A percentile compares a stretch with the other conserved stretches of the same genome.
phyloP scores from a whole-genome alignment of 2,113 vertebrate species.

The Dendrocopos noguchii region DNA sequence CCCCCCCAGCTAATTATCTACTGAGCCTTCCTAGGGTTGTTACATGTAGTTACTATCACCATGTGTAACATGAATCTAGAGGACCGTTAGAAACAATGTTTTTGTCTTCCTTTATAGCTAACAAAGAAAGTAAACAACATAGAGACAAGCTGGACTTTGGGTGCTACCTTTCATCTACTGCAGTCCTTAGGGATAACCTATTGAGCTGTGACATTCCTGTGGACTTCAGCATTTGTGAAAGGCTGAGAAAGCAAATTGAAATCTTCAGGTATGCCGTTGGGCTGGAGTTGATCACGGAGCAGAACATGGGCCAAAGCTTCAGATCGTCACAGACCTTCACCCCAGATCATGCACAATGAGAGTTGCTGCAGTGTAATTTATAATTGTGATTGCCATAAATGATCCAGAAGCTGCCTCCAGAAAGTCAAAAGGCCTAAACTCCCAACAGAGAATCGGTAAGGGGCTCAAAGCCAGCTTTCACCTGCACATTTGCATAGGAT shows the following conservation, averaged over 20 bases:
- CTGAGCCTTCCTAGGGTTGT: background rate
- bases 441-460: background rate
- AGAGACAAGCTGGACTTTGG: constrained; percentile 97
- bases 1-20: background rate
- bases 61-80: background rate
- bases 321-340: background rate
- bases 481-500: background rate
- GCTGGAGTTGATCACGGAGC: constrained; percentile 2
- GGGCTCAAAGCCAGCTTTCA: constrained; percentile 13
- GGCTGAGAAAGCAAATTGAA: background rate
- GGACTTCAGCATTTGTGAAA: constrained; percentile 41
- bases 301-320: constrained; percentile 38
- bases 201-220: constrained; percentile 37
- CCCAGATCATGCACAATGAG: background rate
- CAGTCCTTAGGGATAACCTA: constrained; percentile 83
- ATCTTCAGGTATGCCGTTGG: background rate
- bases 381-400: constrained; percentile 22
- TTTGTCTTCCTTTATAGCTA: constrained; percentile 79
- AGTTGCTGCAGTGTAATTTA: background rate
- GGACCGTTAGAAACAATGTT: background rate
- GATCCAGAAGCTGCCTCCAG: constrained; percentile 44
- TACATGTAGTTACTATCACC: background rate
- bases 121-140: constrained; percentile 96
- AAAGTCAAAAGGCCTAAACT: constrained; percentile 3
- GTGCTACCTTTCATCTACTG: constrained; percentile 92